phyloP scores from a whole-genome alignment of 2,797 vertebrate species.

The Chiloscyllium punctatum region DNA sequence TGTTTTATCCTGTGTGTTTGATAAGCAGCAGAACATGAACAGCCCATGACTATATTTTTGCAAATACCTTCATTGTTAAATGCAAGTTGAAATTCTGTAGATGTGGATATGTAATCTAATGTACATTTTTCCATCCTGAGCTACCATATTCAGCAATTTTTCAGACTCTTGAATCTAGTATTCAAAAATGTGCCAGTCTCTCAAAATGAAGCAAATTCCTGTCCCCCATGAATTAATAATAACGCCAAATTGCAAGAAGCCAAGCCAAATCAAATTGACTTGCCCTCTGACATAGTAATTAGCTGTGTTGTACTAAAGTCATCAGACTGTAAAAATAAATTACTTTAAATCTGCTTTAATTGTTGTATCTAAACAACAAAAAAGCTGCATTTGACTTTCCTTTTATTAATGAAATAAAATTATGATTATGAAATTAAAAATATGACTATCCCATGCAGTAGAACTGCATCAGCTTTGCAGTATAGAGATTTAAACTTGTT shows the following conservation, averaged over 20 bases:
- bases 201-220: slow-evolving; percentile 17
- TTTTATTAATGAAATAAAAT: slow-evolving; percentile 31
- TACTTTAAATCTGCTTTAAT: not conserved
- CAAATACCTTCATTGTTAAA: not conserved
- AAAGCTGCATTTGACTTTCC: not conserved
- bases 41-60: not conserved
- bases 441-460: not conserved
- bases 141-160: not conserved
- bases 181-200: not conserved
- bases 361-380: not conserved
- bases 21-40: not conserved
- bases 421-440: not conserved
- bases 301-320: not conserved
- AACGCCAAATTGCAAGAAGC: not conserved
- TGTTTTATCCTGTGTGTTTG: not conserved
- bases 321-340: slow-evolving; percentile 30
- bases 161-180: not conserved
- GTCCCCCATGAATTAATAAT: slow-evolving; percentile 14
- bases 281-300: slow-evolving; percentile 1
- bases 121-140: not conserved
- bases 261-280: not conserved
- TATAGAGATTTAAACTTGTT: not conserved
- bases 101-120: not conserved
- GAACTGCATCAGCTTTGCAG: slow-evolving; percentile 18
- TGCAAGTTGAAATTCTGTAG: not conserved